A percentile compares a stretch with the other conserved stretches of the same genome.
These are phyloP conservation scores for Bucco capensis DNA, from an alignment of 2,113 vertebrate genomes.

Conservation along the genomic window DNA sequence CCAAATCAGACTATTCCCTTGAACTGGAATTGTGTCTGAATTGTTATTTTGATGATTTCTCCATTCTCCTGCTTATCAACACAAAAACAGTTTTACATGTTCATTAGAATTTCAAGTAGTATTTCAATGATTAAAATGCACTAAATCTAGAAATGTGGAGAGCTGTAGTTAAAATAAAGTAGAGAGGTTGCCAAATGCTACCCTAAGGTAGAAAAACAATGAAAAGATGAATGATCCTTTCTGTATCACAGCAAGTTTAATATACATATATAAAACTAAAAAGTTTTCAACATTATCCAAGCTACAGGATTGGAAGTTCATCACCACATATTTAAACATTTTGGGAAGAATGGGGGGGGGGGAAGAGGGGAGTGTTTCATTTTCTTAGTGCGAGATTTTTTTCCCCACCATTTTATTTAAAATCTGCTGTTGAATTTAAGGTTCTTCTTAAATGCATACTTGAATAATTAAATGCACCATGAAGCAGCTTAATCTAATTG, in stretches of 20 bases:
- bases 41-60: not conserved
- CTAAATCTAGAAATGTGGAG: not conserved
- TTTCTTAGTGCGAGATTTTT: not conserved
- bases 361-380: too few species aligned
- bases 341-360: rapidly evolving
- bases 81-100: not conserved
- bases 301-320: not conserved
- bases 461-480: conserved; percentile 44
- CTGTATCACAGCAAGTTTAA: rapidly evolving
- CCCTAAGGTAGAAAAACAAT: not conserved
- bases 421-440: conserved; percentile 12
- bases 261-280: not conserved
- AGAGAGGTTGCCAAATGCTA: not conserved
- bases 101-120: not conserved
- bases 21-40: not conserved
- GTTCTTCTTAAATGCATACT: not conserved
- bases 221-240: not conserved
- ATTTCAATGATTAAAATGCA: not conserved
- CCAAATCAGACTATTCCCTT: not conserved
- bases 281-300: not conserved
- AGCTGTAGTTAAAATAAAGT: not conserved
- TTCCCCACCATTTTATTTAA: not conserved
- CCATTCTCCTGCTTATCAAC: not conserved
- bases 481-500: conserved; percentile 55
- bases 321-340: not conserved